Evolutionary conservation across 2,113 vertebrate species (phyloP).

Genomic region (Chrysochloris asiatica): DNA sequence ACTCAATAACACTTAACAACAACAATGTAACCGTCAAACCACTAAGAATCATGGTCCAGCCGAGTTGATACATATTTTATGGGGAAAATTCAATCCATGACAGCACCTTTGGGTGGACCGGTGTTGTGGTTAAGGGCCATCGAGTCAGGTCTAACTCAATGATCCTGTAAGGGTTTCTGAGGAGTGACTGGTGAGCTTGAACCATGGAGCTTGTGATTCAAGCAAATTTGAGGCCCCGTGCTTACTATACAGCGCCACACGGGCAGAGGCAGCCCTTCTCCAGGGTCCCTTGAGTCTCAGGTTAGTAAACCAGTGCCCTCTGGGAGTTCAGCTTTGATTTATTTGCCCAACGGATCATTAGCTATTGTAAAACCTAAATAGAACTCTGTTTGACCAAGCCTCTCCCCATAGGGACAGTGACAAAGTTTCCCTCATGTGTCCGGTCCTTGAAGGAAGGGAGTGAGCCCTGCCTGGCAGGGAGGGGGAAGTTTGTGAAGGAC

Average conservation of each 20-base stretch:
- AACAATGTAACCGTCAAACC: too few relatives aligned
- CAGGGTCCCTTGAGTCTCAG: background rate
- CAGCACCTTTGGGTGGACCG: background rate
- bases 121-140: too few relatives aligned
- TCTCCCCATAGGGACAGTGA: background rate
- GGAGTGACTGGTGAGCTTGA: too few relatives aligned
- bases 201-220: too few relatives aligned
- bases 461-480: background rate
- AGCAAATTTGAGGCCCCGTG: too few relatives aligned
- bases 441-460: conserved; percentile 34
- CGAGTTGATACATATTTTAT: background rate
- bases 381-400: background rate
- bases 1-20: too few relatives aligned
- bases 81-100: background rate
- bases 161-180: too few relatives aligned
- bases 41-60: background rate
- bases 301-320: background rate
- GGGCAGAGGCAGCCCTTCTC: background rate
- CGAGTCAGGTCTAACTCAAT: too few relatives aligned
- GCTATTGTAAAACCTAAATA: background rate
- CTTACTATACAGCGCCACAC: too few relatives aligned
- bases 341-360: background rate
- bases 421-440: background rate
- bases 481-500: background rate
- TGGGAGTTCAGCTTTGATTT: background rate